Conservation (phyloP, 2,113 vertebrate genomes). For the Neolamprologus cancellatus region DNA sequence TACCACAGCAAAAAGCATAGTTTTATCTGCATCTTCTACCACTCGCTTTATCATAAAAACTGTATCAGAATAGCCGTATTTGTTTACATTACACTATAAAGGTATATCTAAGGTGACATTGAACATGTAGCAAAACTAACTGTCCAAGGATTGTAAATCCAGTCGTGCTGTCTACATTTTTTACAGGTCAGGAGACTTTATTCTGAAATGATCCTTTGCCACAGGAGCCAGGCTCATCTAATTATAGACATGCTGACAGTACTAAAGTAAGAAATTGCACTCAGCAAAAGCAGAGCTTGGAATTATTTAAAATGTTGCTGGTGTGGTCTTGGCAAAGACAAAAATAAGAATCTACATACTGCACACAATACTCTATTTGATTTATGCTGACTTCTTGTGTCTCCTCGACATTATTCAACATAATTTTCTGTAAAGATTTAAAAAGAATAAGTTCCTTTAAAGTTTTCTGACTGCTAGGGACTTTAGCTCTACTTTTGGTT, state of each 20-base stretch:
- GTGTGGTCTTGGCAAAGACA: not conserved
- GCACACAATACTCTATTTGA: not conserved
- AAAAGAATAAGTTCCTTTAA: not conserved
- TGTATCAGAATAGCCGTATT: not conserved
- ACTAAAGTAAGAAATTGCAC: not conserved
- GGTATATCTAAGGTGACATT: not conserved
- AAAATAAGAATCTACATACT: not conserved
- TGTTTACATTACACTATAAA: not conserved
- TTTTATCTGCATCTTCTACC: not conserved
- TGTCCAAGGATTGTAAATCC: not conserved
- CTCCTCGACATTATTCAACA: not conserved
- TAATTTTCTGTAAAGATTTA: not conserved
- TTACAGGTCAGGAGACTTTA: not conserved
- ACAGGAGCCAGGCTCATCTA: not conserved
- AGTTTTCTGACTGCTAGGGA: not conserved
- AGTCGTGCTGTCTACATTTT: not conserved
- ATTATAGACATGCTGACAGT: conserved; percentile 31
- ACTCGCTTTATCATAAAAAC: not conserved
- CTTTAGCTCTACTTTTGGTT: not conserved
- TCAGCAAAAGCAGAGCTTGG: not conserved
- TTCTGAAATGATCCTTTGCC: not conserved
- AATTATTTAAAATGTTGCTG: conserved; percentile 7
- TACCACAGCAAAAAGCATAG: not conserved
- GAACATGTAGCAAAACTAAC: not conserved
- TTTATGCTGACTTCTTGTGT: not conserved